Conservation (phyloP, 2,888 invertebrate species). For the Strigamia maritima region DNA sequence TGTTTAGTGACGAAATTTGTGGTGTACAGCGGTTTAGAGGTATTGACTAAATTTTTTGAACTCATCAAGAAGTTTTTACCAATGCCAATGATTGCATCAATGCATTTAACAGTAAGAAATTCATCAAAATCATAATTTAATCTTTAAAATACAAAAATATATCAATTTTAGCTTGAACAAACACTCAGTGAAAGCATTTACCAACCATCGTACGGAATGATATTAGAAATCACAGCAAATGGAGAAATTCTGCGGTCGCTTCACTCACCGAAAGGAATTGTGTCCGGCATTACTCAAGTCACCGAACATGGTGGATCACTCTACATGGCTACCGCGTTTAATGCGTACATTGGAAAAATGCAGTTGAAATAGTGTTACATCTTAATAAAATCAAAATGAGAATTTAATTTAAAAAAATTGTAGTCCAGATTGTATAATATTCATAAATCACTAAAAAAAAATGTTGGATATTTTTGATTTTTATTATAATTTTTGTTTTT, state of each 20-base stretch:
- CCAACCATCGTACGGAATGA: constrained; percentile 47
- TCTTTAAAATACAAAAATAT: not conserved
- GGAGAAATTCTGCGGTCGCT: constrained; percentile 49
- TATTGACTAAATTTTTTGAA: not conserved
- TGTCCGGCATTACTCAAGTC: constrained; percentile 49
- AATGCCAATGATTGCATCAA: not conserved
- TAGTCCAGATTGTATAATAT: no score
- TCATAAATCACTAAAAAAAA: no score
- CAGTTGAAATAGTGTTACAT: not conserved
- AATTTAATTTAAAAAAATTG: no score
- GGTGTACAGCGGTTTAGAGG: not conserved
- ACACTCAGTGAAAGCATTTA: not conserved
- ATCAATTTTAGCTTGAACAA: not conserved
- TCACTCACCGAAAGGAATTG: constrained; percentile 50
- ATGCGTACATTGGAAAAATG: not conserved
- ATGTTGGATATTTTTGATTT: no score
- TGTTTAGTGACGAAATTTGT: not conserved
- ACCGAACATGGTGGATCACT: constrained; percentile 49
- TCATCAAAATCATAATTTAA: not conserved
- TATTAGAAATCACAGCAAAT: constrained; percentile 49
- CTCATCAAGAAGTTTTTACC: not conserved
- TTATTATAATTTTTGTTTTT: no score
- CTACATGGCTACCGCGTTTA: constrained; percentile 47
- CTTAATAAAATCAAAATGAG: no score
- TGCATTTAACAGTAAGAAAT: not conserved